These are phyloP conservation scores for Epizoanthus rinbou DNA, from an alignment of 92 coral and sea anemone genomes.

Conservation along the genomic window DNA sequence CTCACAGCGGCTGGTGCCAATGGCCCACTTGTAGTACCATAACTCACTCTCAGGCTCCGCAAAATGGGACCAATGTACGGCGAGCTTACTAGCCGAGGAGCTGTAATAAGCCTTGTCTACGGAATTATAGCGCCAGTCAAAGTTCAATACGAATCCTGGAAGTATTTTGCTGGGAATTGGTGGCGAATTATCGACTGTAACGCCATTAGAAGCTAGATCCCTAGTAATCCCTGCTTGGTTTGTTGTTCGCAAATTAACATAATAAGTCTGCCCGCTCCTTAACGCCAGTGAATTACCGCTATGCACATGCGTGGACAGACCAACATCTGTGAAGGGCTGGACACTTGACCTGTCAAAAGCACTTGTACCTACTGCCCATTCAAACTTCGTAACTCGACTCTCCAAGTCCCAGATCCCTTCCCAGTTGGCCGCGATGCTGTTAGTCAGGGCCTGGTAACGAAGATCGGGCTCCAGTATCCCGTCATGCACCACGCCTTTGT, in stretches of 20 bases:
- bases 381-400: constrained; percentile 78
- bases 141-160: constrained; percentile 56
- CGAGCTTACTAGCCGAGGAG: constrained; percentile 49
- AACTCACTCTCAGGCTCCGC: constrained; percentile 83
- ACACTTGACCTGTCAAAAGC: constrained; percentile 44
- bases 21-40: constrained; percentile 95
- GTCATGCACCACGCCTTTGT: constrained; percentile 83
- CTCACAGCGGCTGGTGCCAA: constrained; percentile 83
- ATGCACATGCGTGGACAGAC: constrained; percentile 81
- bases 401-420: constrained; percentile 94
- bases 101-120: constrained; percentile 57
- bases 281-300: constrained; percentile 57
- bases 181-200: constrained; percentile 79
- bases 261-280: constrained; percentile 71
- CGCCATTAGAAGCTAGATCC: constrained; percentile 80
- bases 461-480: constrained; percentile 90
- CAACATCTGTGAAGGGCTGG: constrained; percentile 68
- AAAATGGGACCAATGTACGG: constrained; percentile 75
- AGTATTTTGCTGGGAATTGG: constrained; percentile 65
- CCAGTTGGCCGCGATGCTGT: constrained; percentile 89
- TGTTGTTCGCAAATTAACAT: constrained; percentile 64
- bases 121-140: constrained; percentile 49
- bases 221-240: constrained; percentile 77
- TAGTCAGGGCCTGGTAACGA: constrained; percentile 74
- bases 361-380: constrained; percentile 81